Conservation (phyloP, 2,888 invertebrate species). For the Nephrotoma appendiculata region DNA sequence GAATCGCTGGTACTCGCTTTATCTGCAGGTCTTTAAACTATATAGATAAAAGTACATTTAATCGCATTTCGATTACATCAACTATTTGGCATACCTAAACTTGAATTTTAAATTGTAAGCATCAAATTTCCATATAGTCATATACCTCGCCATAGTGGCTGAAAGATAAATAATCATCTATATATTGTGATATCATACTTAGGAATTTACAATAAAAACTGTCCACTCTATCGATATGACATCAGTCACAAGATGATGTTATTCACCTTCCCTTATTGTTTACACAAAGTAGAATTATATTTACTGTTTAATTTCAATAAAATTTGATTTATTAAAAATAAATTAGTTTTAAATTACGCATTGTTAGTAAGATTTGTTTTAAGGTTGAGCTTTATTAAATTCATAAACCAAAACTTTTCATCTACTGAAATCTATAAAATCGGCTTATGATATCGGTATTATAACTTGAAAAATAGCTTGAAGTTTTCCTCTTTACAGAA, state of each 20-base stretch:
- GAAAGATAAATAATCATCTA: not conserved
- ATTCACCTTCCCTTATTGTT: not conserved
- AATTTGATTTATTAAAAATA: not conserved
- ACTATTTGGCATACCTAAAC: too few relatives aligned
- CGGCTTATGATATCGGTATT: too few relatives aligned
- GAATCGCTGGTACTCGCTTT: too few relatives aligned
- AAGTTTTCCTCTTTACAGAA: too few relatives aligned
- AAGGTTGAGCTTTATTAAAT: not conserved
- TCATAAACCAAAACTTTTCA: too few relatives aligned
- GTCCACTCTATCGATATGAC: not conserved
- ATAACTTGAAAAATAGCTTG: too few relatives aligned
- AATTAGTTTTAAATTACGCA: not conserved
- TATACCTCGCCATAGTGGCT: too few relatives aligned
- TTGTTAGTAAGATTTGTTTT: not conserved
- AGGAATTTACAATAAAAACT: not conserved
- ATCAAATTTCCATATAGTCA: too few relatives aligned
- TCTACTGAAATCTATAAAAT: not conserved
- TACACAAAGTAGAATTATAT: not conserved
- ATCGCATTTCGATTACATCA: too few relatives aligned
- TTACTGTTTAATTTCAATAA: not conserved
- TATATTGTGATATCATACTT: not conserved
- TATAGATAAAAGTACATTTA: too few relatives aligned
- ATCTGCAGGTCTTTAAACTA: too few relatives aligned
- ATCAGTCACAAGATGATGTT: not conserved
- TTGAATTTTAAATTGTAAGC: too few relatives aligned